phyloP scores from a whole-genome alignment of 1,140 invertebrate species.

The Drosophila repletoides region DNA sequence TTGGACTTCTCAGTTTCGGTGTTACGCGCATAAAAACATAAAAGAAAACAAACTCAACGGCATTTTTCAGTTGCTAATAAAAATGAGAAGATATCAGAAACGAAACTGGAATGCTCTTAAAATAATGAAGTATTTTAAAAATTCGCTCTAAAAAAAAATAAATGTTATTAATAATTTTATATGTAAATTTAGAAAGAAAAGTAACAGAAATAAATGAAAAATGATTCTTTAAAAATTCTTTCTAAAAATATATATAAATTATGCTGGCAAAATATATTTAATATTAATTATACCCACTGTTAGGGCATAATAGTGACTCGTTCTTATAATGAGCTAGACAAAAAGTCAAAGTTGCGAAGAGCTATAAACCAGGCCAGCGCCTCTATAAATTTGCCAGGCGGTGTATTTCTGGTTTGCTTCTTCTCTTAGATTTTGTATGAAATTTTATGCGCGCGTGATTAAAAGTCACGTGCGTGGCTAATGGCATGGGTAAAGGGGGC shows the following conservation, averaged over 20 bases:
- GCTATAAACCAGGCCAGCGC: conserved; percentile 43
- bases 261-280: background rate
- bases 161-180: background rate
- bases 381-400: conserved; percentile 43
- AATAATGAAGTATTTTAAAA: background rate
- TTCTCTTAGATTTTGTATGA: conserved; percentile 52
- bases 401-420: conserved; percentile 14
- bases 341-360: conserved; percentile 30
- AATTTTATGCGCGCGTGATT: conserved; percentile 76
- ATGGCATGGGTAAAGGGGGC: conserved; percentile 2
- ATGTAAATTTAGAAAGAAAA: background rate
- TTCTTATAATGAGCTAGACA: conserved; percentile 31
- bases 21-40: conserved; percentile 8
- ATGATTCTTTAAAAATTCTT: background rate
- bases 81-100: background rate
- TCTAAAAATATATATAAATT: background rate
- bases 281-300: background rate
- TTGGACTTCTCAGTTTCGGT: conserved; percentile 16
- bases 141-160: too few relatives aligned
- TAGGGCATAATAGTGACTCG: background rate
- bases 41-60: conserved; percentile 2
- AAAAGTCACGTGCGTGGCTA: conserved; percentile 74
- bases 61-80: conserved; percentile 9
- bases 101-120: background rate
- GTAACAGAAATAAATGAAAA: background rate